Base-by-base conservation (phyloP, 2,888 invertebrate species). In the Incurvaria masculella region DNA sequence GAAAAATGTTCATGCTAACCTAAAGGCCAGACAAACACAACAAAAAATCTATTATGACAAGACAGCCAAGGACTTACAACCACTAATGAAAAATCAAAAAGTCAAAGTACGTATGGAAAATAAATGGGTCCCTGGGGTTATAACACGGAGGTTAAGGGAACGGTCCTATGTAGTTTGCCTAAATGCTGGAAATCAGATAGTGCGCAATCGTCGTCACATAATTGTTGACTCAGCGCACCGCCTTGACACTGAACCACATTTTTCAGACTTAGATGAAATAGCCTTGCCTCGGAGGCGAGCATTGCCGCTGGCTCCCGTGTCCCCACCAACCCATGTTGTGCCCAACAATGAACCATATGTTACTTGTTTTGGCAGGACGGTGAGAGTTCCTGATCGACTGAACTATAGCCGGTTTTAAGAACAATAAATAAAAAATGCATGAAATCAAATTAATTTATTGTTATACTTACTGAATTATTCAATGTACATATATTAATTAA, bases 371-470 rank as follows among this genome's bases (percentile, higher is more conserved):
- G 48, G 48, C 45, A 49, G 48, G 48, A 45, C 42, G 38, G 42
- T 45, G 48, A 49, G 41, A 52, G 54, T 53, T 21, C 56, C 56
- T 21, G 51, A 53, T 19, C 8, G 33, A 33, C 33, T 33, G 3
- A 8, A n/a, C 33, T 33, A 14, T 33, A n/a, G n/a, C n/a, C n/a
- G n/a, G n/a, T n/a, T n/a, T n/a, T n/a, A n/a, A n/a, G n/a, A n/a
- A n/a, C n/a, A n/a, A n/a, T n/a, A n/a, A n/a, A n/a, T n/a, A n/a
- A n/a, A n/a, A n/a, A n/a, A n/a, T n/a, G n/a, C n/a, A n/a, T n/a
- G n/a, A n/a, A n/a, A n/a, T n/a, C n/a, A n/a, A n/a, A n/a, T n/a
- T n/a, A n/a, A n/a, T n/a, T n/a, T n/a, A n/a, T n/a, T n/a, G n/a
- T n/a, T n/a, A n/a, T n/a, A n/a, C n/a, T n/a, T n/a, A n/a, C n/a